A percentile compares a stretch with the other conserved stretches of the same genome.
Conservation (phyloP, 2,113 vertebrate species). For the Lophochroa leadbeateri region DNA sequence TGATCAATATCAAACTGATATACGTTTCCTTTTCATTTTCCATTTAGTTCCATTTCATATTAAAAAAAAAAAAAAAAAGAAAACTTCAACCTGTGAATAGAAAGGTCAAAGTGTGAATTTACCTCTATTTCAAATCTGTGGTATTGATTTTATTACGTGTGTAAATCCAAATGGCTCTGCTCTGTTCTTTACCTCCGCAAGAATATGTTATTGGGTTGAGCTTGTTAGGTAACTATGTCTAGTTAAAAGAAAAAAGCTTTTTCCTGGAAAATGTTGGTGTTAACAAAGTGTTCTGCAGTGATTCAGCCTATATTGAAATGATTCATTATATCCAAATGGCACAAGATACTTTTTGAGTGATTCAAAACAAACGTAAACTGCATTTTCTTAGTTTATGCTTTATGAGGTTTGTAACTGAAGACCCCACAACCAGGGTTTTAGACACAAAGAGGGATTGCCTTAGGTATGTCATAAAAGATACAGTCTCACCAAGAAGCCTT, state of each 20-base stretch:
- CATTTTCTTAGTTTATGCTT: background rate
- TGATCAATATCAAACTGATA: background rate
- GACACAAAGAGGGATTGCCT: background rate
- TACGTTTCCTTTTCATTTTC: background rate
- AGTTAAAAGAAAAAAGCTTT: background rate
- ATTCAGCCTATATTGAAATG: background rate
- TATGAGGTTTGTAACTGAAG: background rate
- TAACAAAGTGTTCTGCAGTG: constrained; percentile 4
- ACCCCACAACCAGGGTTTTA: background rate
- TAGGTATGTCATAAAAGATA: background rate
- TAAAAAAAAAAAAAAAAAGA: background rate
- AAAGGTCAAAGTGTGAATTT: background rate
- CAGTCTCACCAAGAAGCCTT: background rate
- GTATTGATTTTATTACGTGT: background rate
- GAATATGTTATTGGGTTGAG: background rate
- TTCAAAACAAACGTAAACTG: background rate
- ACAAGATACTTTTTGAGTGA: background rate
- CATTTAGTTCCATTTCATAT: background rate
- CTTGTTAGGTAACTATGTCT: background rate
- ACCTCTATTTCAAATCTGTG: background rate
- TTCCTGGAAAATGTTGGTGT: constrained; percentile 5
- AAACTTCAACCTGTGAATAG: background rate
- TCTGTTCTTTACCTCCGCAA: background rate
- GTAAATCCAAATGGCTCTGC: background rate
- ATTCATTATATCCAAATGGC: background rate